These are phyloP conservation scores for Elephas maximus DNA, from an alignment of 2,113 vertebrate species.

Conservation along the genomic window DNA sequence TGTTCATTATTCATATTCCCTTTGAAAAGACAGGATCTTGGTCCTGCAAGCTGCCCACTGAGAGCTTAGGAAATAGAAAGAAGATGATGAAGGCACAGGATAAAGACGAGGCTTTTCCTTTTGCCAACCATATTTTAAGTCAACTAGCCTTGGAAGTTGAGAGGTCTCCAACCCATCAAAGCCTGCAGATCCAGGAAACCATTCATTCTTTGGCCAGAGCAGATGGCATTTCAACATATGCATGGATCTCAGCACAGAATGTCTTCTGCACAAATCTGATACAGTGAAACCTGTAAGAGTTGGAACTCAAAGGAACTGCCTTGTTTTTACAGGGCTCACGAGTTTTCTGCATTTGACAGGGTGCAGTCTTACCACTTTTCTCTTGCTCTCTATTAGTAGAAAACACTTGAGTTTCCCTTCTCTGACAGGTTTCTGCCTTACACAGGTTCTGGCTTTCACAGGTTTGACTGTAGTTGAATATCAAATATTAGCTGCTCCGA, in stretches of 20 bases:
- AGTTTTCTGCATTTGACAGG: background rate
- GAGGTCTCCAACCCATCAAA: background rate
- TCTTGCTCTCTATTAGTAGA: background rate
- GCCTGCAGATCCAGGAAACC: background rate
- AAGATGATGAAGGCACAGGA: conserved; percentile 1
- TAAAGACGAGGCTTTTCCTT: background rate
- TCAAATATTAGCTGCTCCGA: conserved; percentile 42
- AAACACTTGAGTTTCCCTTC: background rate
- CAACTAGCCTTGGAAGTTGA: conserved; percentile 15
- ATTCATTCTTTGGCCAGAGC: conserved; percentile 16
- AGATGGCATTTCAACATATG: background rate
- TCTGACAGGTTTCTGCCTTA: background rate
- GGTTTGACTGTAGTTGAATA: background rate
- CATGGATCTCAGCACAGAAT: background rate
- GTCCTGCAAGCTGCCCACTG: background rate
- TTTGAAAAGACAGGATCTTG: background rate
- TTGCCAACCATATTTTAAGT: background rate
- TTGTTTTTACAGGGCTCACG: background rate
- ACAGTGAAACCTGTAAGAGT: background rate
- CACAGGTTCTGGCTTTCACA: background rate
- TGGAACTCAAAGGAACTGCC: background rate
- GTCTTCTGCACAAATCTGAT: conserved; percentile 21
- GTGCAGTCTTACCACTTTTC: background rate
- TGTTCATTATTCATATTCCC: background rate
- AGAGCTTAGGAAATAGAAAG: conserved; percentile 40